phyloP scores from a whole-genome alignment of 2,113 vertebrate genomes.

The Struthidea cinerea region DNA sequence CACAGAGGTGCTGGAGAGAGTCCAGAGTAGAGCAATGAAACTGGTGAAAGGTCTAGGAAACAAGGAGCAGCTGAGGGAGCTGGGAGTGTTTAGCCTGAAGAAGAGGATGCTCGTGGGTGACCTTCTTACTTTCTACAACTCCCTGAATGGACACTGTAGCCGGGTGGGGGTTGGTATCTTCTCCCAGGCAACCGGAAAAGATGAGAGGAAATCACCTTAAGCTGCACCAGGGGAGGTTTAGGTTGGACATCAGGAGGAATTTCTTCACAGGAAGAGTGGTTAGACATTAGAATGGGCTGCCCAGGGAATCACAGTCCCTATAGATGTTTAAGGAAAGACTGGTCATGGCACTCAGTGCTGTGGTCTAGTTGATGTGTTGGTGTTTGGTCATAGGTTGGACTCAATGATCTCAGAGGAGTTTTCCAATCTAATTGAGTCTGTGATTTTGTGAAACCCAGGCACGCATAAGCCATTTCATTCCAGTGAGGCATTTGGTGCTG shows the following conservation, averaged over 20 bases:
- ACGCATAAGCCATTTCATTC: neutral
- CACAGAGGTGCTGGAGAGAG: neutral
- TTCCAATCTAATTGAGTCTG: neutral
- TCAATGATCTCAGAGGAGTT: neutral
- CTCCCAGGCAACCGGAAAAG: neutral
- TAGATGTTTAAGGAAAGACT: neutral
- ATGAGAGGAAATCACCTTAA: neutral
- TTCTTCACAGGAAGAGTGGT: neutral
- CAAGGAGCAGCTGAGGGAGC: neutral
- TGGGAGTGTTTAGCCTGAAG: neutral
- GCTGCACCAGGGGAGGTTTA: accelerated
- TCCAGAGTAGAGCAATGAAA: neutral
- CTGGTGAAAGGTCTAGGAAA: no score
- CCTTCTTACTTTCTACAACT: neutral
- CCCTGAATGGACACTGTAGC: neutral
- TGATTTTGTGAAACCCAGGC: neutral
- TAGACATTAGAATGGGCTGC: neutral
- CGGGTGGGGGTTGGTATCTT: accelerated
- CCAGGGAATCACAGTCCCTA: neutral
- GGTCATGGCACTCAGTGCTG: neutral
- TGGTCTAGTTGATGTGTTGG: neutral
- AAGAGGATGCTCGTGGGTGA: neutral
- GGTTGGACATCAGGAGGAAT: neutral
- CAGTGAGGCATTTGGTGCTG: neutral
- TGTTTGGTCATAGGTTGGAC: neutral